Conservation (phyloP, 37 sponge, comb jelly and placozoan genomes). For the Haliclona indistincta region DNA sequence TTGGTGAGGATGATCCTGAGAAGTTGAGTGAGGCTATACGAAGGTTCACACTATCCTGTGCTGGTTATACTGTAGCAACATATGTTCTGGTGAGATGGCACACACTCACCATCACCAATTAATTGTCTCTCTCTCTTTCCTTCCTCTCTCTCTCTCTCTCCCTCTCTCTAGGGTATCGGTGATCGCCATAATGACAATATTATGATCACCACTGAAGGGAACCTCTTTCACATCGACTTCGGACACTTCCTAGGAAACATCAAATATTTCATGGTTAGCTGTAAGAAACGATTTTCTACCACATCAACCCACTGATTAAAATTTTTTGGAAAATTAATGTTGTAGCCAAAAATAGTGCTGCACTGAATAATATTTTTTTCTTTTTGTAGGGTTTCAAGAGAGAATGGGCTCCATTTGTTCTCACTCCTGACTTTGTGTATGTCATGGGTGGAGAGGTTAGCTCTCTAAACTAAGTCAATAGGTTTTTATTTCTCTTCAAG, state of each 20-base stretch:
- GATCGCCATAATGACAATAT: slow-evolving; percentile 97
- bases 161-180: slow-evolving; percentile 75
- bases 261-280: slow-evolving; percentile 77
- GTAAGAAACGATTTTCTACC: too few species aligned
- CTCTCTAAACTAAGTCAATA: too few species aligned
- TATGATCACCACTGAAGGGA: slow-evolving; percentile 89
- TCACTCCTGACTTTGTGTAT: slow-evolving; percentile 94
- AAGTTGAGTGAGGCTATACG: slow-evolving; percentile 61
- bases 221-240: slow-evolving; percentile 98
- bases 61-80: slow-evolving; percentile 91
- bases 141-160: too few species aligned
- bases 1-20: slow-evolving; percentile 62
- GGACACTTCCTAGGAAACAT: slow-evolving; percentile 97
- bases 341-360: too few species aligned
- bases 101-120: too few species aligned
- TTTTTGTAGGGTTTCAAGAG: slow-evolving; percentile 75
- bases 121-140: too few species aligned
- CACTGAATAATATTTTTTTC: too few species aligned
- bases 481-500: too few species aligned
- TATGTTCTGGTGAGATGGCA: slow-evolving; percentile 87
- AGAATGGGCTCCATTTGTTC: slow-evolving; percentile 94
- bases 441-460: slow-evolving; percentile 88
- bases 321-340: too few species aligned
- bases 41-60: slow-evolving; percentile 81
- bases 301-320: too few species aligned